Base-by-base conservation (phyloP, 2,113 vertebrate species). In the Leucoraja erinaceus region DNA sequence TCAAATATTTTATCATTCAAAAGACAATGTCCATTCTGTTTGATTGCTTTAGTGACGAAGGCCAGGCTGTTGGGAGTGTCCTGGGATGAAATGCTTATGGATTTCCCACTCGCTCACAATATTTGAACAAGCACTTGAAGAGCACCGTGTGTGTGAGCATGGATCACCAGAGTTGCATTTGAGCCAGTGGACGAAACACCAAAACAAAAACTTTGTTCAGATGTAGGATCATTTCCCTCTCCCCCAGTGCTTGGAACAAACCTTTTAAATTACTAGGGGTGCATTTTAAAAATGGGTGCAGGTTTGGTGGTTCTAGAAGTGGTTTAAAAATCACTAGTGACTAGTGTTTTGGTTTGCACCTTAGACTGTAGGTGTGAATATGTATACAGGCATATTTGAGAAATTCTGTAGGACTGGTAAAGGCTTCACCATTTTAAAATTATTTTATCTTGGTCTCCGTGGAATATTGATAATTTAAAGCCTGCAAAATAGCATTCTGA, bases 181-280 rank as follows among this genome's bases (percentile, higher is more conserved):
- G 88, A 59, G 88, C 59, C 88, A 90, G 61, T 70, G 31, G 88
- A 90, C 28, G 38, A 70, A 22, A 90, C 88, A 90, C 88, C 63
- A 90, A 90, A 90, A 90, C 70, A 31, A 5, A 31, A 66, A 33
- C 38, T 38, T 61, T 88, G 59, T 70, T 38, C n/a, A 90, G 31
- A 38, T 90, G 88, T 90, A 90, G 70, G 70, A 86, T 86, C 59
- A 38, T 90, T 38, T 18, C 70, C 70, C 33, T 38, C 68, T 90
- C 33, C 22, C 68, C n/a, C 33, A 68, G 63, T 66, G 66, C 18
- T 70, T 70, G 68, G 70, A 22, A 47, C 18, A 70, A 78, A 28
- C 20, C 31, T 91, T 91, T 66, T 90, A 91, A 91, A 91, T 91
- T 47, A 54, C 66, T 91, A 14, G 28, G 54, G 33, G 90, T 91